Evolutionary conservation across 2,888 invertebrate genomes (phyloP), one percentile per base, ranked within the genome.

Genomic region (Mechanitis messenoides): DNA sequence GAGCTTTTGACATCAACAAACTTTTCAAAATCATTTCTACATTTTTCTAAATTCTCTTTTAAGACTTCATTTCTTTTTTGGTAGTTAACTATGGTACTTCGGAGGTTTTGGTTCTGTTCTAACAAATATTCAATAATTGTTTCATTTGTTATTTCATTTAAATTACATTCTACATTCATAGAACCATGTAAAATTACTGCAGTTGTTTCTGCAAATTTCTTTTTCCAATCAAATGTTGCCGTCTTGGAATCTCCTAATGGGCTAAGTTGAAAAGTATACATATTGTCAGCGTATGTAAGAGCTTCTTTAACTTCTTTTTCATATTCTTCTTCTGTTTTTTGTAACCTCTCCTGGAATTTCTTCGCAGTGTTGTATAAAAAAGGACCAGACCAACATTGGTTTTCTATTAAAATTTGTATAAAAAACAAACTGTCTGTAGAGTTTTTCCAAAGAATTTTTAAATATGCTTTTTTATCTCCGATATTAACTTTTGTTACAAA

Each of bases 151-250:
- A 69, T 69, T 6, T 67, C 33, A 7, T 11, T 55, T 33, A 63
- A 46, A 56, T 78, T 79, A 12, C 63, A 70, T 20, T 69, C 64
- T 6, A 87, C 60, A 2, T 69, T 66, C 0, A 87, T 76, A 11
- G 71, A 73, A 2, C 87, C 87, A 64, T 85, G 78, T 12, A 74
- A 55, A 45, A 79, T 62, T 5, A 69, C 59, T 5, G 72, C 75
- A 4, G 64, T 65, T 2, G 68, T 66, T 31, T 74, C 76, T 35
- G 76, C 72, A 57, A 73, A 80, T 59, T 63, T 74, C 63, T 76
- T 86, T 62, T 79, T 83, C 86, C 86, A 87, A 56, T 62, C 72
- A 64, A 87, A 86, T 20, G 60, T 73, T 0, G 78, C 79, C 2
- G 65, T 53, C 20, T 69, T 69, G 0, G 33, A 59, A 56, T 76